Evolutionary conservation across 2,888 invertebrate genomes (phyloP).

Genomic region (Tipula unca): DNA sequence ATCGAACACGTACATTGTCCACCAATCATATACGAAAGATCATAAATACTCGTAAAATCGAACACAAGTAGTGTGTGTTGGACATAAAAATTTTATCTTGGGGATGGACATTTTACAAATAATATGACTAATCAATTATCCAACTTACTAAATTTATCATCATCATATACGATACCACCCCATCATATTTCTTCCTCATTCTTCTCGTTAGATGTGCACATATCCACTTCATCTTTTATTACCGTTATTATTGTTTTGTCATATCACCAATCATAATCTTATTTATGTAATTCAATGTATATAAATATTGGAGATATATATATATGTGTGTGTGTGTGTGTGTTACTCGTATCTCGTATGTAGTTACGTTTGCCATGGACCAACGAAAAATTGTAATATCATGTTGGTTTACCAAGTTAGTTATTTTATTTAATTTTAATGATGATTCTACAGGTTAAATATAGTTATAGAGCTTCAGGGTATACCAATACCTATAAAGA

Average conservation of each 20-base stretch:
- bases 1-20: background rate
- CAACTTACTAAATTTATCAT: background rate
- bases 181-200: background rate
- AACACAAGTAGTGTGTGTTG: background rate
- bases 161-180: background rate
- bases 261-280: conserved; percentile 8
- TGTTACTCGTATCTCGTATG: background rate
- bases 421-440: too few relatives aligned
- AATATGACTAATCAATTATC: conserved; percentile 14
- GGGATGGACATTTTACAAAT: background rate
- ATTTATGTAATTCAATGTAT: background rate
- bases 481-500: too few relatives aligned
- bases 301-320: background rate
- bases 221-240: background rate
- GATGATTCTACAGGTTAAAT: too few relatives aligned
- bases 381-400: too few relatives aligned
- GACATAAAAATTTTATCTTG: background rate
- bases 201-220: background rate
- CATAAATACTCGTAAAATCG: background rate
- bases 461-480: too few relatives aligned
- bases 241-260: conserved; percentile 2
- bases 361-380: too few relatives aligned
- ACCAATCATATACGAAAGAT: background rate
- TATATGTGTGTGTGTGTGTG: background rate
- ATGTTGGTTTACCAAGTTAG: too few relatives aligned